Evolutionary conservation across 2,797 vertebrate genomes (phyloP).

Genomic region (Diplodus sargus): DNA sequence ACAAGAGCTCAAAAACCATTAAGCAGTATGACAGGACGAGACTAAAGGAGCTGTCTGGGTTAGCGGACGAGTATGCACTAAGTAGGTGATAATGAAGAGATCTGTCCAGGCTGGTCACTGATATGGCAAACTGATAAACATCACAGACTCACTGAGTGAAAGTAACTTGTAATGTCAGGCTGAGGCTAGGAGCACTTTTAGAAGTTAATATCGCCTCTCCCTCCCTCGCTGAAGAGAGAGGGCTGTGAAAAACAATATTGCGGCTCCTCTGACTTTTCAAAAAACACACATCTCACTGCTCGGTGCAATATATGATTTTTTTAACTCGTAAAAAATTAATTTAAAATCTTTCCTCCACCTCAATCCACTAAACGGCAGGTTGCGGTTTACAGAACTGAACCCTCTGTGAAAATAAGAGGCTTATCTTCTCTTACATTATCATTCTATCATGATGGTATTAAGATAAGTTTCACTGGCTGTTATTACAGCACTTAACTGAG

Average conservation of each 20-base stretch:
- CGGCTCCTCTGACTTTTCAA: slow-evolving; percentile 3
- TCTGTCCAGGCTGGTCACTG: slow-evolving; percentile 79
- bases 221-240: slow-evolving; percentile 17
- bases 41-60: slow-evolving; percentile 60
- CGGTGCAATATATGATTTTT: background rate
- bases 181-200: slow-evolving; percentile 61
- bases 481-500: background rate
- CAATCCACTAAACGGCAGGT: background rate
- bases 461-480: background rate
- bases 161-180: slow-evolving; percentile 76
- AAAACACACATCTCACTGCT: background rate
- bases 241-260: slow-evolving; percentile 3
- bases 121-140: slow-evolving; percentile 82
- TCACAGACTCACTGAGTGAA: slow-evolving; percentile 68
- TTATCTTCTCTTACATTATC: background rate
- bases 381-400: background rate
- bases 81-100: slow-evolving; percentile 80
- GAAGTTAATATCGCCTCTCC: slow-evolving; percentile 45
- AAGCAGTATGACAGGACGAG: slow-evolving; percentile 54
- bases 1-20: slow-evolving; percentile 64
- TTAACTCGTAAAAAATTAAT: background rate
- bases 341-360: background rate
- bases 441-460: background rate
- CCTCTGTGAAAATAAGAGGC: background rate
- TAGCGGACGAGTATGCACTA: slow-evolving; percentile 68